Base-by-base conservation (phyloP, 2,888 invertebrate genomes). In the Lomographa bimaculata region DNA sequence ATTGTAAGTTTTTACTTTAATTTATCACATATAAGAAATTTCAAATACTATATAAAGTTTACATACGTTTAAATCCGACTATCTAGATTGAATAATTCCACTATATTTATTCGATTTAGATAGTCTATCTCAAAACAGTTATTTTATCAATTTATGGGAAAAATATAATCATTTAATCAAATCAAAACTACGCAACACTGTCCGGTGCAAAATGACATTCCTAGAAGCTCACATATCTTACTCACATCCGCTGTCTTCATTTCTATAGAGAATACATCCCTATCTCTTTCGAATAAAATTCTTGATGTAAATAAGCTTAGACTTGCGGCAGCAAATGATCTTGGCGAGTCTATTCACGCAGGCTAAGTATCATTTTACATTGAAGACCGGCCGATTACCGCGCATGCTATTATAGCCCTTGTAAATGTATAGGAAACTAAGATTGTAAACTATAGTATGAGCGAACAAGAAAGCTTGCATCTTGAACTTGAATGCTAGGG, bases 291-390 rank as follows among this genome's bases (percentile, higher is more conserved):
- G n/a, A 23, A 50, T 50, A 48, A 41, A 46, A 34, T 20, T 35
- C n/a, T 39, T 16, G 10, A 18, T 20, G 12, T 25, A 24, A 27
- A 32, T 20, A 12, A 25, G 20, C 28, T 8, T 9, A 7, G 8
- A 33, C 12, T 10, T 12, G 12, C 28, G 24, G 18, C 41, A 19
- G 23, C 10, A 35, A 40, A 25, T 26, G 39, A 42, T 41, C 21
- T 44, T 45, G 39, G 46, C 8, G n/a, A 7, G 30, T 32, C 42
- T 39, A 45, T 53, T 54, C 47, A 48, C 38, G 40, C 46, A 36
- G 40, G 30, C 40, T 44, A 34, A 43, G 44, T 52, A 45, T 55
- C 54, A 50, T 49, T 54, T 55, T 53, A 59, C 55, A 55, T 52
- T 46, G 43, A 46, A 46, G 36, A 50, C 43, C 44, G 37, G 45